A percentile compares a stretch with the other conserved stretches of the same genome.
These are phyloP conservation scores for Drosophila paramelanica DNA, from an alignment of 2,888 invertebrate species.

Conservation along the genomic window DNA sequence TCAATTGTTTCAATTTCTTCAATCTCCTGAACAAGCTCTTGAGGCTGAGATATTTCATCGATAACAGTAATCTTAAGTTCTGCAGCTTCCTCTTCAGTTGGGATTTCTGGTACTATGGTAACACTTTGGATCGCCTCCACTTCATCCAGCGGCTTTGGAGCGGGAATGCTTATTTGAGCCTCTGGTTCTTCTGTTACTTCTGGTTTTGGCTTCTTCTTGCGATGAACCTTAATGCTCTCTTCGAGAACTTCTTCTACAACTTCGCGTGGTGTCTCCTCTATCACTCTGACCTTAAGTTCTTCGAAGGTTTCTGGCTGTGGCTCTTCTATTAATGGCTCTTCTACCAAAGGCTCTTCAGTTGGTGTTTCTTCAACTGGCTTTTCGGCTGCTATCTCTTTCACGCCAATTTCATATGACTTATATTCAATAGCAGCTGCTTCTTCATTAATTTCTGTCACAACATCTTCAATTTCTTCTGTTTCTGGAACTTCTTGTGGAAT, in stretches of 20 bases:
- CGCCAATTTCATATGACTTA: slow-evolving; percentile 71
- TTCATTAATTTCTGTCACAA: slow-evolving; percentile 50
- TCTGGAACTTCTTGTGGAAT: slow-evolving; percentile 60
- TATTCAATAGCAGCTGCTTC: slow-evolving; percentile 50
- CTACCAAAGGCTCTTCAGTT: slow-evolving; percentile 44
- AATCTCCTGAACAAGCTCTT: slow-evolving; percentile 69
- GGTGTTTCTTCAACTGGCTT: slow-evolving; percentile 49
- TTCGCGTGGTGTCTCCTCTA: slow-evolving; percentile 75
- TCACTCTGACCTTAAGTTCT: slow-evolving; percentile 74
- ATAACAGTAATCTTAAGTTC: slow-evolving; percentile 75
- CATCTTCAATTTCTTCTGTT: slow-evolving; percentile 72
- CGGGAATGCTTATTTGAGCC: slow-evolving; percentile 56
- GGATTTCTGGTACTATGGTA: slow-evolving; percentile 75
- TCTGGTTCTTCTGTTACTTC: slow-evolving; percentile 68
- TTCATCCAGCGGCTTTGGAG: slow-evolving; percentile 69
- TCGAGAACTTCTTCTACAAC: slow-evolving; percentile 65
- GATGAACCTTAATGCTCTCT: slow-evolving; percentile 65
- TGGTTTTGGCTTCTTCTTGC: slow-evolving; percentile 79
- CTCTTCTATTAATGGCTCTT: slow-evolving; percentile 49
- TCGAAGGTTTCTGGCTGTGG: slow-evolving; percentile 53
- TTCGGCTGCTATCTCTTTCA: slow-evolving; percentile 68
- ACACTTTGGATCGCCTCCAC: slow-evolving; percentile 75
- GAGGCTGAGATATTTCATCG: slow-evolving; percentile 66
- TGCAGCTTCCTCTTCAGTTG: slow-evolving; percentile 76
- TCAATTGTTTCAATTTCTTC: slow-evolving; percentile 65